Evolutionary conservation across 2,113 vertebrate genomes (phyloP).

Genomic region (Mobula hypostoma): DNA sequence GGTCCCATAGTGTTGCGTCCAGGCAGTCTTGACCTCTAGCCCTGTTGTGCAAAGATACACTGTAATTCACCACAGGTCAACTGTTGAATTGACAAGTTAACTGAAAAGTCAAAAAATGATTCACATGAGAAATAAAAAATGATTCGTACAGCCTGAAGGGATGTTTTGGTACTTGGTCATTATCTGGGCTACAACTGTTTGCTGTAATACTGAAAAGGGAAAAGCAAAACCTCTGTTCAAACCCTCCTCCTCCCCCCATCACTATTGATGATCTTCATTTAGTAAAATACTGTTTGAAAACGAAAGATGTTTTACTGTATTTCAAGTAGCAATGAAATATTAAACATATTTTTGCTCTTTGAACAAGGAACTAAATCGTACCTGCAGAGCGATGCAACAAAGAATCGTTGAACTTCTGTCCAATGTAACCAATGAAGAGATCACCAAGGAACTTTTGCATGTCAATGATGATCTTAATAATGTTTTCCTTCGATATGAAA

Average conservation of each 20-base stretch:
- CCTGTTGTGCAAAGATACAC: too few relatives aligned
- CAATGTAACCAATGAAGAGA: constrained; percentile 84
- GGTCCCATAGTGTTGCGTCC: not conserved
- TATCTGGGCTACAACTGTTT: not conserved
- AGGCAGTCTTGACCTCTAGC: not conserved
- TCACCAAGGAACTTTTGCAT: constrained; percentile 89
- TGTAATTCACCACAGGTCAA: not conserved
- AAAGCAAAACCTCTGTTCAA: not conserved
- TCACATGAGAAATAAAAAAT: not conserved
- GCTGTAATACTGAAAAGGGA: not conserved
- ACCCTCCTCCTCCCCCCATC: not conserved
- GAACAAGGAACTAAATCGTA: constrained; percentile 83
- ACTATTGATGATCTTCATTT: not conserved
- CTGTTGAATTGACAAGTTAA: not conserved
- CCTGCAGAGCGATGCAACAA: constrained; percentile 93
- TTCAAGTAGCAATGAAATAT: constrained; percentile 38
- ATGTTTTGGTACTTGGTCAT: not conserved
- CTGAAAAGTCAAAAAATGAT: too few relatives aligned
- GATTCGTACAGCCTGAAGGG: not conserved
- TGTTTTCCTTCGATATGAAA: constrained; percentile 87
- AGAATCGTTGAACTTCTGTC: constrained; percentile 92
- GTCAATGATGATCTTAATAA: constrained; percentile 98
- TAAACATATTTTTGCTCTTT: constrained; percentile 41
- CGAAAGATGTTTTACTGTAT: constrained; percentile 46
- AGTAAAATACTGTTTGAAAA: constrained; percentile 41